These are phyloP conservation scores for Myopa testacea DNA, from an alignment of 2,888 invertebrate species.

Conservation along the genomic window DNA sequence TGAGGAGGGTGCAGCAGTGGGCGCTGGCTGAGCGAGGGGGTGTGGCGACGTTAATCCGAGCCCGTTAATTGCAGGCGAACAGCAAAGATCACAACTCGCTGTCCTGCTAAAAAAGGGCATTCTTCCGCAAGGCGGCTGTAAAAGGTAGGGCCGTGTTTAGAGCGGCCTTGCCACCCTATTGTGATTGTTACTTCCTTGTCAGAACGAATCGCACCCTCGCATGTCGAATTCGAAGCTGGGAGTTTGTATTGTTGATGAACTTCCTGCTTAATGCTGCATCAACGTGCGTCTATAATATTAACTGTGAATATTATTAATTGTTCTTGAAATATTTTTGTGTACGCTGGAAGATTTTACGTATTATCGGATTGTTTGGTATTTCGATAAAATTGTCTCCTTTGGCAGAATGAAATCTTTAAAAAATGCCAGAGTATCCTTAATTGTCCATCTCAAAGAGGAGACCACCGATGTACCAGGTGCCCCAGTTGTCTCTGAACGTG, in stretches of 20 bases:
- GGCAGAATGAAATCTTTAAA: too few species aligned
- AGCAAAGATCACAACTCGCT: constrained; percentile 18
- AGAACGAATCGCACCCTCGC: constrained; percentile 17
- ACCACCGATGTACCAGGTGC: constrained; percentile 12
- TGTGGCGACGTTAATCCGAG: neutral
- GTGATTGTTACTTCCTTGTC: neutral
- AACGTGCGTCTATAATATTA: neutral
- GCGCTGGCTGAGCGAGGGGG: constrained; percentile 1
- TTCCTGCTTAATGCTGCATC: neutral
- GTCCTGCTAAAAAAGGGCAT: neutral
- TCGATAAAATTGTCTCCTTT: too few species aligned
- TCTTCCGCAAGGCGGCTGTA: neutral
- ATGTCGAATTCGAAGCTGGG: neutral
- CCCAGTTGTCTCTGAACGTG: too few species aligned
- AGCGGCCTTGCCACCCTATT: neutral
- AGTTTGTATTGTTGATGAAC: neutral
- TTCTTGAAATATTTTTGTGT: too few species aligned
- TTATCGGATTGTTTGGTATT: too few species aligned
- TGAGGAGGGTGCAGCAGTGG: neutral
- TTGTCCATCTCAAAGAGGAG: neutral
- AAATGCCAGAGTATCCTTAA: too few species aligned
- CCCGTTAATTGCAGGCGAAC: constrained; percentile 12
- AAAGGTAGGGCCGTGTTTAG: neutral
- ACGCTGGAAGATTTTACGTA: too few species aligned
- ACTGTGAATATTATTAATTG: neutral